phyloP scores from a whole-genome alignment of 30 jellyfish, hydroid and myxozoan species.

The Turritopsis rubra region DNA sequence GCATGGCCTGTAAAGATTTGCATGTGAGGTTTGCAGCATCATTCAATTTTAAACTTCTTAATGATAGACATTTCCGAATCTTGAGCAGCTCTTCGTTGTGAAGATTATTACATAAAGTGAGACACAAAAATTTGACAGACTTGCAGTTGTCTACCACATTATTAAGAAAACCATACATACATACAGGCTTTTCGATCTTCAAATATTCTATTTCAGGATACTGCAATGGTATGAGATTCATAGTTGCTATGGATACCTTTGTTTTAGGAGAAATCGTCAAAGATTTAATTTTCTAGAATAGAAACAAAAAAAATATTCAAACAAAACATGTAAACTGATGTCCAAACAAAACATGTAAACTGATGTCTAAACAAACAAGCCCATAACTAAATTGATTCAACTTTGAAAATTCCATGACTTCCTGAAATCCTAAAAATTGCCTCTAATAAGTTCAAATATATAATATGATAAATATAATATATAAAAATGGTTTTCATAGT shows the following conservation, averaged over 20 bases:
- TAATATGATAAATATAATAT: too few species aligned
- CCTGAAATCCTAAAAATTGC: too few species aligned
- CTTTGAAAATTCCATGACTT: too few species aligned
- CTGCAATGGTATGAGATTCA: background rate
- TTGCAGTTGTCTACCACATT: background rate
- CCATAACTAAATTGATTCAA: too few species aligned
- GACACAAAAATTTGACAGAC: background rate
- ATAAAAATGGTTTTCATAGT: too few species aligned
- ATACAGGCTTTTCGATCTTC: background rate
- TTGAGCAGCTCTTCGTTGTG: background rate
- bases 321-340: background rate
- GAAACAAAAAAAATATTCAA: background rate
- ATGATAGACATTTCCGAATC: background rate
- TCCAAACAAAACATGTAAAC: too few species aligned
- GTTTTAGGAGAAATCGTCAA: background rate
- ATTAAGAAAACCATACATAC: background rate
- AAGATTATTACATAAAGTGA: background rate
- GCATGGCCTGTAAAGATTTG: background rate
- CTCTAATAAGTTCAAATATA: too few species aligned
- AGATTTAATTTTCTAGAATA: background rate
- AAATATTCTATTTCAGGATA: background rate
- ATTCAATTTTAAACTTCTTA: background rate
- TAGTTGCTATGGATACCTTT: background rate
- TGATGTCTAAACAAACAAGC: too few species aligned
- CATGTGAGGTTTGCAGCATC: slow-evolving; percentile 3